A percentile compares a stretch with the other conserved stretches of the same genome.
These are phyloP conservation scores for Hormiphora californensis DNA, from an alignment of 37 sponge, comb jelly and placozoan genomes.

Conservation along the genomic window DNA sequence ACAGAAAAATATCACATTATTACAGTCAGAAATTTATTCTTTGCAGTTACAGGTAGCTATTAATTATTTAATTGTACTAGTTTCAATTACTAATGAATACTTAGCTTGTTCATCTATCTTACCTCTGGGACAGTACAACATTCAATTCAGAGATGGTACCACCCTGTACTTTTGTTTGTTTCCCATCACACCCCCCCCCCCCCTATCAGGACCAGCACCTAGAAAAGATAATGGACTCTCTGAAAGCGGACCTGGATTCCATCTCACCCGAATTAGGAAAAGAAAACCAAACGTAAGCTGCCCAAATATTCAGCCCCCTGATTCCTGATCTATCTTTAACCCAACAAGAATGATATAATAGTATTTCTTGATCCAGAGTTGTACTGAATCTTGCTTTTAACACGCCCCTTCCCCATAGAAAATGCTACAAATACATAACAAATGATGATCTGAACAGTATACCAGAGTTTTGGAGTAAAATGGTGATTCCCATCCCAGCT, in stretches of 20 bases:
- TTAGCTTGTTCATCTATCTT: neutral
- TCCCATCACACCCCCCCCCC: too few species aligned
- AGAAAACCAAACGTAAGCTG: neutral
- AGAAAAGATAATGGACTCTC: constrained; percentile 23
- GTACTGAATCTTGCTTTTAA: too few species aligned
- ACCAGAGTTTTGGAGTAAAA: constrained; percentile 4
- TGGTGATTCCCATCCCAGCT: neutral
- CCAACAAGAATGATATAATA: constrained; percentile 10
- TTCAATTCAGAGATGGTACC: too few species aligned
- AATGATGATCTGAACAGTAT: neutral
- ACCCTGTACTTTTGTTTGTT: too few species aligned
- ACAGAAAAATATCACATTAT: constrained; percentile 3
- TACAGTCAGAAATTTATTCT: constrained; percentile 24
- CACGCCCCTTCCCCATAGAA: too few species aligned
- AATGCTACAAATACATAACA: neutral
- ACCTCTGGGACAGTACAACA: too few species aligned
- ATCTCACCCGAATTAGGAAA: constrained; percentile 9
- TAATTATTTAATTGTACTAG: neutral
- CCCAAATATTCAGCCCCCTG: neutral
- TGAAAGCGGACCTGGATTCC: neutral
- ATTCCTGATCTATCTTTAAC: neutral
- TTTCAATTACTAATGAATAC: neutral
- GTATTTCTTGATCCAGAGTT: too few species aligned
- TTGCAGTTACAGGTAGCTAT: neutral
- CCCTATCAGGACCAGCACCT: constrained; percentile 48